These are phyloP conservation scores for Rhinogobio ventralis DNA, from an alignment of 2,797 vertebrate species.

Conservation along the genomic window DNA sequence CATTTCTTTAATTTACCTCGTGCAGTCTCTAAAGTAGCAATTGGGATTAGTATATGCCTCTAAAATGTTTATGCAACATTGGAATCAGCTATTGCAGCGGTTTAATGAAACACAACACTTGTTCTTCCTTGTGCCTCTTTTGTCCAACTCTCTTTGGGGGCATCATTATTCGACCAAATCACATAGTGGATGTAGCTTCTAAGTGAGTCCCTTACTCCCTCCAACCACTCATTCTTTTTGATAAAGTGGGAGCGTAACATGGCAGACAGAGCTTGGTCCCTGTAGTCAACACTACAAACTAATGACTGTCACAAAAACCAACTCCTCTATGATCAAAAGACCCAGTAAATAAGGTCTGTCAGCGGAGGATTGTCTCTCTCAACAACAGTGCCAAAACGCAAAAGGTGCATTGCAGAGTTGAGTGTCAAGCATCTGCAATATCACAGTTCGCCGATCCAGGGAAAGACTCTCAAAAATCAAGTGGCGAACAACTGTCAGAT, in stretches of 20 bases:
- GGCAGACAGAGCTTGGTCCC: conserved; percentile 11
- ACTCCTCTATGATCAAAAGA: conserved; percentile 56
- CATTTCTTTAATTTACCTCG: background rate
- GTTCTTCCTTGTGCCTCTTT: background rate
- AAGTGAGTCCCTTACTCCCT: background rate
- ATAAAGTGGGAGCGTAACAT: conserved; percentile 29
- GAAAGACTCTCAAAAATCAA: conserved; percentile 16
- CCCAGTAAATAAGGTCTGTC: conserved; percentile 49
- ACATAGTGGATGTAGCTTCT: background rate
- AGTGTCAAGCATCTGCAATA: conserved; percentile 12
- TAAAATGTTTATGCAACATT: background rate
- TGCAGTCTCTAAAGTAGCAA: background rate
- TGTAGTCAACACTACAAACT: conserved; percentile 31
- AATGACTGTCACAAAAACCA: conserved; percentile 43
- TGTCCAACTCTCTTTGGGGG: conserved; percentile 10
- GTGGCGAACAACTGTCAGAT: background rate
- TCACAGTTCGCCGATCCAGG: conserved; percentile 8
- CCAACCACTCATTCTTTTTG: conserved; percentile 34
- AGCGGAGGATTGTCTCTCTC: conserved; percentile 33
- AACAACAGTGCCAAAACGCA: conserved; percentile 31
- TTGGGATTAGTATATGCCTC: background rate
- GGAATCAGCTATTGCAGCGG: background rate
- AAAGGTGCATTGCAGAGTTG: conserved; percentile 30
- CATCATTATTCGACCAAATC: conserved; percentile 41
- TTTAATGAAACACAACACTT: conserved; percentile 5